Evolutionary conservation across 2,113 vertebrate genomes (phyloP).

Genomic region (Chionis minor): DNA sequence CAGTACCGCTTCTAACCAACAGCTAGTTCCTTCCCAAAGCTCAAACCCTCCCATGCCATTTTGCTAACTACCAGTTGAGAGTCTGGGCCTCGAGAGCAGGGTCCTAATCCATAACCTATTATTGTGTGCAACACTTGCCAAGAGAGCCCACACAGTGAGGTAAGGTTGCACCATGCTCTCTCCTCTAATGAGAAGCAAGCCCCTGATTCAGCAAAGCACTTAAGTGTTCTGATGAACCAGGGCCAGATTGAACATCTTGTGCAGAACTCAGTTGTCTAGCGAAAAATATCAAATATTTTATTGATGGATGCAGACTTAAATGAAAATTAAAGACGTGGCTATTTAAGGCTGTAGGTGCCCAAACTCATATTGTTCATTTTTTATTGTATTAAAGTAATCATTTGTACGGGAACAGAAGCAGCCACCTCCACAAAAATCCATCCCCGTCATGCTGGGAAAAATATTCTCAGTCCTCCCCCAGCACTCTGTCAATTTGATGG

Average conservation of each 20-base stretch:
- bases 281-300: slow-evolving; percentile 59
- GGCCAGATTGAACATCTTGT: slow-evolving; percentile 67
- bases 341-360: slow-evolving; percentile 49
- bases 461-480: slow-evolving; percentile 26
- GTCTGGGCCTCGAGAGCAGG: not conserved
- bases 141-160: slow-evolving; percentile 28
- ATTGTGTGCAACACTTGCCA: not conserved
- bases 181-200: slow-evolving; percentile 38
- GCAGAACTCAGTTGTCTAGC: slow-evolving; percentile 51
- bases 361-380: slow-evolving; percentile 41
- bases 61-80: not conserved
- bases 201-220: slow-evolving; percentile 63
- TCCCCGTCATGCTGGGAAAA: slow-evolving; percentile 38
- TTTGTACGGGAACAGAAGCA: slow-evolving; percentile 50
- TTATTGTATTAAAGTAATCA: slow-evolving; percentile 52
- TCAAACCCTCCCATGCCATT: not conserved
- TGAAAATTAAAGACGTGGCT: slow-evolving; percentile 55
- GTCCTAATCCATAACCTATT: slow-evolving; percentile 15
- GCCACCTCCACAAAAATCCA: slow-evolving; percentile 54
- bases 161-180: slow-evolving; percentile 5
- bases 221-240: slow-evolving; percentile 65
- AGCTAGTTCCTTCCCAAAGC: not conserved
- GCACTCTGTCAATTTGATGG: not conserved
- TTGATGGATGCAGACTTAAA: slow-evolving; percentile 62
- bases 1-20: not conserved